Conservation (phyloP, 35 echinoderm and acorn worm genomes). For the Lytechinus variegatus region DNA sequence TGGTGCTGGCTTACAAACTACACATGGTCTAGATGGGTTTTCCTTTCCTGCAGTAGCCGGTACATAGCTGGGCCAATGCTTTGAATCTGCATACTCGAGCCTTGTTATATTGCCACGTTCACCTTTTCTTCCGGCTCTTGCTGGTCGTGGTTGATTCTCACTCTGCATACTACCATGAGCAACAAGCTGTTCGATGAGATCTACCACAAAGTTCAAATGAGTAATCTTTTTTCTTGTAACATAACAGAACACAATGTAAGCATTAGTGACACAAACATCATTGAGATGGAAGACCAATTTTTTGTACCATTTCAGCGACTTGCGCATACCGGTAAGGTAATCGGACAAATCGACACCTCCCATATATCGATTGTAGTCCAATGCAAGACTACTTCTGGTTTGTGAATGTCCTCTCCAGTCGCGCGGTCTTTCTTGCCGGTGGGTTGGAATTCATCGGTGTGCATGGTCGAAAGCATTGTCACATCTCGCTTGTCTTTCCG, state of each 20-base stretch:
- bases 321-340: slow-evolving; percentile 30
- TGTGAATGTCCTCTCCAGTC: not conserved
- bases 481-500: slow-evolving; percentile 63
- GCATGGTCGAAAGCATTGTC: slow-evolving; percentile 50
- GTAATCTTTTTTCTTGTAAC: not conserved
- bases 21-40: not conserved
- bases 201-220: slow-evolving; percentile 2
- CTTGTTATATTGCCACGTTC: not conserved
- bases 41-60: not conserved
- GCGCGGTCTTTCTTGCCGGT: not conserved
- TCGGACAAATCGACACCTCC: slow-evolving; percentile 58
- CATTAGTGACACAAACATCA: slow-evolving; percentile 56
- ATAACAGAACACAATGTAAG: slow-evolving; percentile 48
- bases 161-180: not conserved
- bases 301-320: slow-evolving; percentile 60
- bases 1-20: not conserved
- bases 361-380: slow-evolving; percentile 32
- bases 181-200: not conserved
- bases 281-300: slow-evolving; percentile 54
- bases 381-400: slow-evolving; percentile 48
- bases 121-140: not conserved
- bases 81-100: not conserved
- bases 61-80: not conserved
- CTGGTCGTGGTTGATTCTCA: not conserved
- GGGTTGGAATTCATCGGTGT: not conserved